These are phyloP conservation scores for Phthorimaea operculella DNA, from an alignment of 1,140 invertebrate genomes.

Conservation along the genomic window DNA sequence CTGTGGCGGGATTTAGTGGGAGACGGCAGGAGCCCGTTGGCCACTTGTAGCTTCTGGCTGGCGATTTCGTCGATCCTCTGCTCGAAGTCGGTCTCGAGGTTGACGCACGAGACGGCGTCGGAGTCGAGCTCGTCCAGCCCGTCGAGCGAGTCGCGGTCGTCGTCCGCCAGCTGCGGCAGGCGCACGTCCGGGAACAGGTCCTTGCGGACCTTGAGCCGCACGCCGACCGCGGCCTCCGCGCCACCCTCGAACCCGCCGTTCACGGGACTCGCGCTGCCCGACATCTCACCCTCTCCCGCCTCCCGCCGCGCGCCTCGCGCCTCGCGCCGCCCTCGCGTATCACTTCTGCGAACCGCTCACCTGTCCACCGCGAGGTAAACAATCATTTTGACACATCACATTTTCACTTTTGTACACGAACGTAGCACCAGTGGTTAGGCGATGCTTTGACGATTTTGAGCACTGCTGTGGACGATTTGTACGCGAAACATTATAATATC, in stretches of 20 bases:
- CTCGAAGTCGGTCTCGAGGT: conserved; percentile 66
- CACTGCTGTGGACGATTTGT: conserved; percentile 43
- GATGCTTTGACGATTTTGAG: conserved; percentile 37
- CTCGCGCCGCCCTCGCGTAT: conserved; percentile 56
- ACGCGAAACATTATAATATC: conserved; percentile 52
- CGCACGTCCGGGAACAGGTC: conserved; percentile 56
- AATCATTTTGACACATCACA: conserved; percentile 69
- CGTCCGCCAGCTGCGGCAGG: conserved; percentile 32
- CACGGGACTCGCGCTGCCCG: conserved; percentile 58
- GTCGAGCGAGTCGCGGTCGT: conserved; percentile 28
- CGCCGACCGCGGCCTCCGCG: conserved; percentile 33
- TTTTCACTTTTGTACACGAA: conserved; percentile 64
- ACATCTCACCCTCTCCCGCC: conserved; percentile 50
- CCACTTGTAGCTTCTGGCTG: conserved; percentile 41
- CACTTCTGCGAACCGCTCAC: conserved; percentile 64
- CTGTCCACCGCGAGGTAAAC: conserved; percentile 65
- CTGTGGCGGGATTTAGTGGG: conserved; percentile 42
- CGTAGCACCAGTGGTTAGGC: conserved; percentile 48
- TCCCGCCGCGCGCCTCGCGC: conserved; percentile 50
- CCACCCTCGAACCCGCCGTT: conserved; percentile 55
- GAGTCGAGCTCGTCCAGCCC: conserved; percentile 24
- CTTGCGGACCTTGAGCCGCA: conserved; percentile 59
- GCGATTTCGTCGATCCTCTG: conserved; percentile 63
- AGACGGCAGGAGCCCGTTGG: conserved; percentile 39
- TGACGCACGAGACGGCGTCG: conserved; percentile 47